Percentiles rank a stretch among this genome's conserved stretches.
Conservation (phyloP, 2,113 vertebrate genomes). For the Paramormyrops kingsleyae region DNA sequence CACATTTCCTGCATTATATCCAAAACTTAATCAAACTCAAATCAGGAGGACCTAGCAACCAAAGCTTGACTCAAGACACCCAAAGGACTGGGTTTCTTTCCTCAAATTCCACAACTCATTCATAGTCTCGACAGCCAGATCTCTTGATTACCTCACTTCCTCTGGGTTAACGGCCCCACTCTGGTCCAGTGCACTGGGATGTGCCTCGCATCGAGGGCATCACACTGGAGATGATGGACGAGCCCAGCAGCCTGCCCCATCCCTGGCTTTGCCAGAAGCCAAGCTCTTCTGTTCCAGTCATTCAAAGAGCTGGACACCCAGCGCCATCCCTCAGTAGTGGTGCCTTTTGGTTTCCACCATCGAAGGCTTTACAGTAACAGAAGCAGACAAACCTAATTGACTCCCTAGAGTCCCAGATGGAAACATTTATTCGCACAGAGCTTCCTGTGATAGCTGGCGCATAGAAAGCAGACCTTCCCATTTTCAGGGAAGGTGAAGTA, state of each 20-base stretch:
- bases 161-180: neutral
- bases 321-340: neutral
- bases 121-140: neutral
- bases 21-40: neutral
- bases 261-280: neutral
- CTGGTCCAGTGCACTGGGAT: neutral
- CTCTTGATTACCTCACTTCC: neutral
- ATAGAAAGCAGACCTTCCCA: neutral
- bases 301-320: neutral
- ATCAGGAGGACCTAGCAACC: neutral
- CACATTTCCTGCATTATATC: neutral
- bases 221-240: neutral
- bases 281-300: neutral
- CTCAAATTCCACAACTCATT: neutral
- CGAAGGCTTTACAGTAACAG: neutral
- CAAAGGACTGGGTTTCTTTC: neutral
- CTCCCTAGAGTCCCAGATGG: neutral
- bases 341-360: neutral
- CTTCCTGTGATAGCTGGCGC: neutral
- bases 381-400: neutral
- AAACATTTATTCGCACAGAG: neutral
- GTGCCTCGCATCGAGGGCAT: neutral
- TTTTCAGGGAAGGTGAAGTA: neutral
- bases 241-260: neutral
- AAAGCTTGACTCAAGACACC: neutral